phyloP scores from a whole-genome alignment of 1,140 invertebrate genomes.

The Drosophila pectinifera region DNA sequence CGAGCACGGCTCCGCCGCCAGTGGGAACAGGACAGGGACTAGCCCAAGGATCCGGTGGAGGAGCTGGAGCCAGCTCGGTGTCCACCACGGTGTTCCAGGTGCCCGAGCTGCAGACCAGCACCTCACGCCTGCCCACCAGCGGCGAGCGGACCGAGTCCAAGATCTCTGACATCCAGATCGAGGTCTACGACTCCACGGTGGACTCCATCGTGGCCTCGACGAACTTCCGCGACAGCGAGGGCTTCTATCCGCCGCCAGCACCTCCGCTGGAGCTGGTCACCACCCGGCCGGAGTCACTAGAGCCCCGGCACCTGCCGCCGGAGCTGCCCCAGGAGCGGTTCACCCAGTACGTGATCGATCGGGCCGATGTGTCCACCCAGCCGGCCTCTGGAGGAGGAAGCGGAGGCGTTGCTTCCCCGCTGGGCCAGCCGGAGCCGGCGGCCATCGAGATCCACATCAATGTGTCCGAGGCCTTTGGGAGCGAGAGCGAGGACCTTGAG shows the following conservation, averaged over 20 bases:
- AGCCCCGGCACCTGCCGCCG: conserved; percentile 3
- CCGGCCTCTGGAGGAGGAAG: conserved; percentile 40
- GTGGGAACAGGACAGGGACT: not conserved
- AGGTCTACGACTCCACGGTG: conserved; percentile 81
- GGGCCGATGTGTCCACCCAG: conserved; percentile 74
- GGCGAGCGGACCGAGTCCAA: conserved; percentile 71
- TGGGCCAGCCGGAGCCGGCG: conserved; percentile 74
- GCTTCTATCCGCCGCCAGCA: conserved; percentile 49
- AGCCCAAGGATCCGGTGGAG: too few relatives aligned
- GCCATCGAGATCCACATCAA: conserved; percentile 84
- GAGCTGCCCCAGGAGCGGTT: conserved; percentile 64
- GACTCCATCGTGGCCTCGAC: conserved; percentile 79
- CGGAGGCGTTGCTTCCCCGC: conserved; percentile 32
- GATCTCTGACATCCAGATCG: conserved; percentile 82
- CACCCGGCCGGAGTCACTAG: conserved; percentile 25
- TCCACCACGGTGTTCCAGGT: conserved; percentile 80
- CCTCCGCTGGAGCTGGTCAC: conserved; percentile 38
- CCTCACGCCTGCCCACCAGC: conserved; percentile 45
- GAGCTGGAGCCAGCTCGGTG: conserved; percentile 20
- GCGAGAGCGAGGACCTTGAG: conserved; percentile 78
- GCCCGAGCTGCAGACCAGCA: conserved; percentile 54
- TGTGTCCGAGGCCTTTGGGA: conserved; percentile 79
- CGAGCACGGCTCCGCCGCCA: conserved; percentile 1
- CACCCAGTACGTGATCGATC: conserved; percentile 81
- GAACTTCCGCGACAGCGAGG: conserved; percentile 72